These are phyloP conservation scores for Drosophila antonietae DNA, from an alignment of 2,888 invertebrate species.

Conservation along the genomic window DNA sequence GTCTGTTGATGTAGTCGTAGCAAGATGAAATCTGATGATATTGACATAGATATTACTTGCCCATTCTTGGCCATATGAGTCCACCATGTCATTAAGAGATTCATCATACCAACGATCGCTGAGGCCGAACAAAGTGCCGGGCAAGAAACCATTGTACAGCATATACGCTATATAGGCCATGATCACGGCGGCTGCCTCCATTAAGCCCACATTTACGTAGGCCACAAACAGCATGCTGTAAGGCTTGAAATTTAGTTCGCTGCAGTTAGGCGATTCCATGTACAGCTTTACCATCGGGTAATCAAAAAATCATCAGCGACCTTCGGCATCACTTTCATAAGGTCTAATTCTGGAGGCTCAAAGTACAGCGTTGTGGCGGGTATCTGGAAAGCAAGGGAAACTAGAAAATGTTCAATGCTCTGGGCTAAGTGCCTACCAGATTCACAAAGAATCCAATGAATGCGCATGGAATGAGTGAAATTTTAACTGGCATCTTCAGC, in stretches of 20 bases:
- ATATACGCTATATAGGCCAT: conserved; percentile 51
- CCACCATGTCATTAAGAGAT: conserved; percentile 37
- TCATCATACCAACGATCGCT: conserved; percentile 36
- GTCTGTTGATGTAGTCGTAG: conserved; percentile 26
- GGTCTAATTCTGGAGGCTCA: conserved; percentile 47
- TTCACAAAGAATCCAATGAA: conserved; percentile 38
- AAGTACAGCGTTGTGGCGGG: conserved; percentile 45
- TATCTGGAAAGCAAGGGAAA: conserved; percentile 25
- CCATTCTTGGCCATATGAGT: conserved; percentile 71
- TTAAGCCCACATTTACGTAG: conserved; percentile 48
- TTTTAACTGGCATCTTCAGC: conserved; percentile 41
- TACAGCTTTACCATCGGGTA: conserved; percentile 38
- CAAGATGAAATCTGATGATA: not conserved
- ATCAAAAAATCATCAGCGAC: conserved; percentile 49
- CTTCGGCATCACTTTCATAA: conserved; percentile 51
- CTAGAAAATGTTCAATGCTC: no score
- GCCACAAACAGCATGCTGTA: conserved; percentile 51
- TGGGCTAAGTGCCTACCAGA: conserved; percentile 39
- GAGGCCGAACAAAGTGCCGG: conserved; percentile 34
- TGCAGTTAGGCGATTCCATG: not conserved
- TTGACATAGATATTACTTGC: conserved; percentile 16
- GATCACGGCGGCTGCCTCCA: conserved; percentile 55
- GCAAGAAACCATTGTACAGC: conserved; percentile 56
- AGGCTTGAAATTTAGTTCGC: not conserved
- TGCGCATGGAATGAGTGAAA: conserved; percentile 29